Evolutionary conservation across 37 sponge, comb jelly and placozoan genomes (phyloP), one percentile per base, ranked within the genome.

Genomic region (Geodia barretti): DNA sequence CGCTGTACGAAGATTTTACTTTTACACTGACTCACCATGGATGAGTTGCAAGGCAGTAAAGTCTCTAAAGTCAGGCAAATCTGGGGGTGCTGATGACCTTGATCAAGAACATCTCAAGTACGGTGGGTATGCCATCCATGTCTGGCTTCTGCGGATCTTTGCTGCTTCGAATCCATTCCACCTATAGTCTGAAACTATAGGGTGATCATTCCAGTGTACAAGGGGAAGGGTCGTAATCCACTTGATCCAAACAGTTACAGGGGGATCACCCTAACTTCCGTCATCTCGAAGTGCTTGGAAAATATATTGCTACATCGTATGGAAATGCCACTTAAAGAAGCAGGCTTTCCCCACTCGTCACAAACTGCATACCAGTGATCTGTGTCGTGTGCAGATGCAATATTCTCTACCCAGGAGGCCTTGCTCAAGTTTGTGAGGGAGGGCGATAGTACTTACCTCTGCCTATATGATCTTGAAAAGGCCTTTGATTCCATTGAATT

Each of bases 401-500:
- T n/a, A n/a, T n/a, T n/a, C n/a, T n/a, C n/a, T n/a, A n/a, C n/a
- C n/a, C n/a, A n/a, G n/a, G n/a, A n/a, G n/a, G n/a, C n/a, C n/a
- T n/a, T n/a, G n/a, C n/a, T n/a, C n/a, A n/a, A n/a, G n/a, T n/a
- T n/a, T n/a, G n/a, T n/a, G n/a, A n/a, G n/a, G n/a, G n/a, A n/a
- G n/a, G n/a, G n/a, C n/a, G n/a, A n/a, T n/a, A n/a, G n/a, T n/a
- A n/a, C n/a, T n/a, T n/a, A n/a, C n/a, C n/a, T n/a, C n/a, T n/a
- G n/a, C n/a, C n/a, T n/a, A n/a, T n/a, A n/a, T n/a, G n/a, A n/a
- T n/a, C n/a, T n/a, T n/a, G n/a, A 76, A 58, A 76, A 76, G 38
- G 62, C 77, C 23, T 76, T 76, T 76, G 77, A 76, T 76, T 47
- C 77, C 23, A 23, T 70, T 30, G 35, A 70, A 70, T 37, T 33